These are phyloP conservation scores for Sinonovacula constricta DNA, from an alignment of 1,140 invertebrate genomes.

Conservation along the genomic window DNA sequence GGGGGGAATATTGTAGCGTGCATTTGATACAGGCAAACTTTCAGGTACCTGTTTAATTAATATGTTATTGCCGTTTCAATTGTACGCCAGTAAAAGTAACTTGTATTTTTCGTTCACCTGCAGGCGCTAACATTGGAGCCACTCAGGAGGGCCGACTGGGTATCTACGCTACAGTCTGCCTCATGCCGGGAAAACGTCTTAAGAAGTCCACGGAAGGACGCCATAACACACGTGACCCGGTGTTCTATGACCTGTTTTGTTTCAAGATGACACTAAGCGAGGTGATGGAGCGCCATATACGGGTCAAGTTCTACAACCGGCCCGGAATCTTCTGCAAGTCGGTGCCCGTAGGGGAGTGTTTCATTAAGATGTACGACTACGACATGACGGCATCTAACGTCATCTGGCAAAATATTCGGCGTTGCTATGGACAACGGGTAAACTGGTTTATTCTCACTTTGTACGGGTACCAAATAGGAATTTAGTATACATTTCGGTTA, in stretches of 20 bases:
- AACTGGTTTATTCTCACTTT: too few species aligned
- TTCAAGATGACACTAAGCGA: conserved; percentile 20
- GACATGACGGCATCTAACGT: conserved; percentile 44
- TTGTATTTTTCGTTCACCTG: too few species aligned
- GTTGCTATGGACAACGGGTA: conserved; percentile 36
- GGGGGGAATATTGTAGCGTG: too few species aligned
- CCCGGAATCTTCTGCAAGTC: conserved; percentile 23
- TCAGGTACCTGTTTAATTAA: too few species aligned
- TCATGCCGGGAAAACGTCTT: conserved; percentile 40
- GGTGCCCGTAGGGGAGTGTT: conserved; percentile 23
- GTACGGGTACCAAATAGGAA: too few species aligned
- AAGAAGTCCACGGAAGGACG: not conserved
- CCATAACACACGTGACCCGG: conserved; percentile 20
- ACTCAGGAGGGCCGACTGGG: not conserved
- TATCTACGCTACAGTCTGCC: conserved; percentile 34
- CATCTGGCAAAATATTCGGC: conserved; percentile 28
- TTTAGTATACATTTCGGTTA: too few species aligned
- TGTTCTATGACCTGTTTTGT: conserved; percentile 35
- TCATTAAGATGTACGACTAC: conserved; percentile 17
- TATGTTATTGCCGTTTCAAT: too few species aligned
- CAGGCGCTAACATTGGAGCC: conserved; percentile 9
- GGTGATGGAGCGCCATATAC: not conserved
- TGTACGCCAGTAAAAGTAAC: too few species aligned
- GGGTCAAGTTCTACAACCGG: conserved; percentile 42
- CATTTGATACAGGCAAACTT: too few species aligned